A percentile compares a stretch with the other conserved stretches of the same genome.
phyloP scores from a whole-genome alignment of 2,113 vertebrate genomes.

The Hiodon alosoides region DNA sequence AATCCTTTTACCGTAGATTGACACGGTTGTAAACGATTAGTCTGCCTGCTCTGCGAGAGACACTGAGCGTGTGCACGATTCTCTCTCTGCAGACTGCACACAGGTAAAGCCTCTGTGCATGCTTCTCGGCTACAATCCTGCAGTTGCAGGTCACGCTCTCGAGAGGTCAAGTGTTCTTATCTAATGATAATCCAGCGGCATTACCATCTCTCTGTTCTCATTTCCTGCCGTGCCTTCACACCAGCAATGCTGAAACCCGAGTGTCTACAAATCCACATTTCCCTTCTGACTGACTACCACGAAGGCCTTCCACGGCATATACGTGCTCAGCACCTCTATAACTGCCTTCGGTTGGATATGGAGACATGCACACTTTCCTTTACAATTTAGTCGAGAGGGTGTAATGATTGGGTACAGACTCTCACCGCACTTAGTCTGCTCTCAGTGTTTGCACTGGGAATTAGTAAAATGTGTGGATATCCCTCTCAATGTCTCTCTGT shows the following conservation, averaged over 20 bases:
- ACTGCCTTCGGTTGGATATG: too few species aligned
- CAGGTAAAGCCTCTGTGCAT: not conserved
- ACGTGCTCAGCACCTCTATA: too few species aligned
- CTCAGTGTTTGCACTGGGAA: not conserved
- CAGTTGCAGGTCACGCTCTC: not conserved
- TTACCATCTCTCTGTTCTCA: conserved; percentile 9
- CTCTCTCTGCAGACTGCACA: not conserved
- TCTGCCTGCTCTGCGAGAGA: conserved; percentile 31
- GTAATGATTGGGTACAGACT: not conserved
- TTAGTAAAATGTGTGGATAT: too few species aligned
- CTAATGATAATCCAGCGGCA: conserved; percentile 16
- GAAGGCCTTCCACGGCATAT: too few species aligned
- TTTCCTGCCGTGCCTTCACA: conserved; percentile 14
- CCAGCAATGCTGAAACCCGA: not conserved
- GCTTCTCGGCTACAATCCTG: not conserved
- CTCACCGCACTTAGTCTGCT: not conserved
- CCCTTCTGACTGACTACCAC: not conserved
- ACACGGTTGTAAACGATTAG: conserved; percentile 31
- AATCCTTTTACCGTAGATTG: conserved; percentile 31
- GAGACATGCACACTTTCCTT: too few species aligned
- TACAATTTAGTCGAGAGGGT: not conserved
- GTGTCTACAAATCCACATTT: not conserved
- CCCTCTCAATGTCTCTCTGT: not conserved
- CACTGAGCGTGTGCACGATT: conserved; percentile 27
- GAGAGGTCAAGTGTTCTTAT: conserved; percentile 26